Percentiles rank a stretch among this genome's conserved stretches.
Evolutionary conservation across 2,113 vertebrate genomes (phyloP).

Genomic region (Phalacrocorax brasilianus): DNA sequence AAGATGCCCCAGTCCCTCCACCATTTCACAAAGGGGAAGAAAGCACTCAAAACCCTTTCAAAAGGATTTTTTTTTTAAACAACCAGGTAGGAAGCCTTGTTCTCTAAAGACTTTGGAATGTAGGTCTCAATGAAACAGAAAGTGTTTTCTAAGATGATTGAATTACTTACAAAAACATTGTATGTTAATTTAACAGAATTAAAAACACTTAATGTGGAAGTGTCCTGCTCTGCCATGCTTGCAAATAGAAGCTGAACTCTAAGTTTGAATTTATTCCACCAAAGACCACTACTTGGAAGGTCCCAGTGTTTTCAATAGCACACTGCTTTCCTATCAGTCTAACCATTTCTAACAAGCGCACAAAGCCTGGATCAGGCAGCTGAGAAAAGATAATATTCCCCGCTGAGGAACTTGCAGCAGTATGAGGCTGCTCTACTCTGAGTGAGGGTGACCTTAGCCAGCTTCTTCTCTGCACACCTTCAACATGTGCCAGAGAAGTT

Average conservation of each 20-base stretch:
- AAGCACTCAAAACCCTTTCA: not conserved
- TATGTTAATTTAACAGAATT: not conserved
- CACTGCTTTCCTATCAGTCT: not conserved
- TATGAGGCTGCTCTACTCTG: not conserved
- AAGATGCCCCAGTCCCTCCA: not conserved
- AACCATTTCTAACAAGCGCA: not conserved
- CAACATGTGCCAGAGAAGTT: not conserved
- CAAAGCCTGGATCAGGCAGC: not conserved
- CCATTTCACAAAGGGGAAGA: not conserved
- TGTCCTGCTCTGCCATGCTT: not conserved
- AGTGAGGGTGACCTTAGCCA: not conserved
- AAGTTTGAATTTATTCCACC: not conserved
- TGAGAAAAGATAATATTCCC: not conserved
- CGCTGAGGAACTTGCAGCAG: not conserved
- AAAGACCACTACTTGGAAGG: not conserved
- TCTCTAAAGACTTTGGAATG: not conserved
- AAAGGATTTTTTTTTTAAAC: not conserved
- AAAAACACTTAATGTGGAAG: not conserved
- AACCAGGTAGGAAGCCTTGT: not conserved
- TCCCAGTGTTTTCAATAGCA: not conserved
- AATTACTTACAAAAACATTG: not conserved
- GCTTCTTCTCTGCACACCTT: not conserved
- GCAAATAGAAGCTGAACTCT: not conserved
- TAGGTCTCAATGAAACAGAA: not conserved
- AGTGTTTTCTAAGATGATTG: not conserved